phyloP scores from a whole-genome alignment of 2,797 vertebrate genomes.

The Neosilurus mollespiculum region DNA sequence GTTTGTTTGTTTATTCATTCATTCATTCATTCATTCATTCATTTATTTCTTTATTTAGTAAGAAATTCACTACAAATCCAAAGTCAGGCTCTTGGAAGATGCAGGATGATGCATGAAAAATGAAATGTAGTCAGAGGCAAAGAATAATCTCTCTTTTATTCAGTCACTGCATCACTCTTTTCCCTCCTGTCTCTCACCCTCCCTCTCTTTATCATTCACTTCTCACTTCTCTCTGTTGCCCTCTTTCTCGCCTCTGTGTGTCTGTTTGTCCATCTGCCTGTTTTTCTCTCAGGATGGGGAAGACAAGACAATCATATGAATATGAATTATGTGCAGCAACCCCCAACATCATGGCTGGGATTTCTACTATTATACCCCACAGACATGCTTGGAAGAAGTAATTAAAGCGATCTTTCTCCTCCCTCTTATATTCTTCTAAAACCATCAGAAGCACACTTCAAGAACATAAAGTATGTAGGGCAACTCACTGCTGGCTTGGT shows the following conservation, averaged over 20 bases:
- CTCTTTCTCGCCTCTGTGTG: conserved; percentile 30
- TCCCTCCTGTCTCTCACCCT: conserved; percentile 23
- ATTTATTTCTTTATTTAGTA: not conserved
- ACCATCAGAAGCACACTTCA: conserved; percentile 51
- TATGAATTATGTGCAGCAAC: conserved; percentile 56
- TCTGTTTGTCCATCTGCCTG: conserved; percentile 47
- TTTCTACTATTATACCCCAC: conserved; percentile 68
- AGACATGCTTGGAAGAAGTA: conserved; percentile 73
- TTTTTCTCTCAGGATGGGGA: conserved; percentile 48
- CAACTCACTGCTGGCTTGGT: conserved; percentile 54
- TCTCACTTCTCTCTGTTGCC: conserved; percentile 22
- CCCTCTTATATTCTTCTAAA: conserved; percentile 62
- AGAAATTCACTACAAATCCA: conserved; percentile 46
- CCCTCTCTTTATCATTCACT: conserved; percentile 37
- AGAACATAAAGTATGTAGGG: conserved; percentile 62
- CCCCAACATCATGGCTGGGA: conserved; percentile 63
- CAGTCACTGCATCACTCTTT: conserved; percentile 6
- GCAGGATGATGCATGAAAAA: conserved; percentile 24
- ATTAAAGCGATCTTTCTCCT: conserved; percentile 73
- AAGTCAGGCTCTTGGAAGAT: conserved; percentile 25
- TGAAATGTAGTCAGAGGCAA: conserved; percentile 23
- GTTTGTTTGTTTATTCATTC: too few relatives aligned
- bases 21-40: too few relatives aligned
- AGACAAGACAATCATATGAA: conserved; percentile 40
- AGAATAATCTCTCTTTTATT: conserved; percentile 33